Percentiles rank a stretch among this genome's conserved stretches.
Conservation (phyloP, 2,888 invertebrate species). For the Camptogramma bilineatum region DNA sequence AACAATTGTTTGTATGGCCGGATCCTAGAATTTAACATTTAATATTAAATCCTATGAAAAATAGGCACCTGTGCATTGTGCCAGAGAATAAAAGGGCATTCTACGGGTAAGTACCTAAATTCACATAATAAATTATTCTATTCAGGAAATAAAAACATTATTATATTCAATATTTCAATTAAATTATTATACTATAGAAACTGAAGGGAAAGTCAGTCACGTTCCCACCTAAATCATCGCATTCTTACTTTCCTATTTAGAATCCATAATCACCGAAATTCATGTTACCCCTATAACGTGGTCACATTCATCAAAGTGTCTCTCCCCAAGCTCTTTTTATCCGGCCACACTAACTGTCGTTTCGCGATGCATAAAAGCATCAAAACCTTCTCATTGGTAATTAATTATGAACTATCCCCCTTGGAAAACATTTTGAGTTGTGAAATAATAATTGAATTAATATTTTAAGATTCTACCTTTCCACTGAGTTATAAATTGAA, state of each 20-base stretch:
- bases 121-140: slow-evolving; percentile 8
- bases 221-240: neutral
- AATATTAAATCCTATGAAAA: slow-evolving; percentile 43
- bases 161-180: slow-evolving; percentile 10
- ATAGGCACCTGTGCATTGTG: slow-evolving; percentile 37
- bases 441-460: slow-evolving; percentile 3
- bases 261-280: slow-evolving; percentile 20
- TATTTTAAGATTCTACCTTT: neutral
- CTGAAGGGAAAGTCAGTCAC: slow-evolving; percentile 8
- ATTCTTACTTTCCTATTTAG: slow-evolving; percentile 21
- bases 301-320: slow-evolving; percentile 35
- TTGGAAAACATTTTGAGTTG: slow-evolving; percentile 1
- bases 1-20: slow-evolving; percentile 68
- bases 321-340: slow-evolving; percentile 46
- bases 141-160: slow-evolving; percentile 7
- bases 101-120: slow-evolving; percentile 10
- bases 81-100: slow-evolving; percentile 32
- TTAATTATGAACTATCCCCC: slow-evolving; percentile 53
- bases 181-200: slow-evolving; percentile 10
- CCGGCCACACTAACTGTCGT: slow-evolving; percentile 65
- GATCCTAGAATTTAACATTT: slow-evolving; percentile 49
- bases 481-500: neutral
- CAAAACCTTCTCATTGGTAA: slow-evolving; percentile 70
- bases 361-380: slow-evolving; percentile 69
- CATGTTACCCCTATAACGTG: slow-evolving; percentile 44